Evolutionary conservation across 2,113 vertebrate genomes (phyloP), one percentile per base, ranked within the genome.

Genomic region (Chiloscyllium plagiosum): DNA sequence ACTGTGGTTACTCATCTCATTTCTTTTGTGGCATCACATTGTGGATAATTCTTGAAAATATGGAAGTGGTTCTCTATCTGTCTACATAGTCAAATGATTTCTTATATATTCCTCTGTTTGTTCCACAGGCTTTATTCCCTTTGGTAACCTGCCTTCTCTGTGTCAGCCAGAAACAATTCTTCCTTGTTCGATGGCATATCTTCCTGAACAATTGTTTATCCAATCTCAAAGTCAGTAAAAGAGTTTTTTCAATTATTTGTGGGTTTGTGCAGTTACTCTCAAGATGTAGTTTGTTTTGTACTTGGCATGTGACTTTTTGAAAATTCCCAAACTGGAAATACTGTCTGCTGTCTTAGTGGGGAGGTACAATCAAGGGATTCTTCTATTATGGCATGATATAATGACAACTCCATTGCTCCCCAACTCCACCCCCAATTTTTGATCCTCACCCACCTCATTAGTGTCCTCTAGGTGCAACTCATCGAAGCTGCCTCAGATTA

Each of bases 141-240:
- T 97, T 99, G 98, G 99, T 99, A 96, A 99, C 99, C 0, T 99
- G 99, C 96, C 98, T 99, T 96, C 98, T 99, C 96, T 99, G 99
- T 96, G 99, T 99, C 97, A 99, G 99, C 97, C 99, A 99, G 97
- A 99, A 99, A 97, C 99, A 99, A 96, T 98, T 99, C 97, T 99
- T 99, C 96, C 97, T 99, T 96, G 99, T 98, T 97, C 98, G 99
- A 97, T 99, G 99, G 99, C 99, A 99, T 97, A 96, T 99, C 97
- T 99, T 99, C 97, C 99, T 99, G 97, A 99, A 99, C 98, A 99
- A 99, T 98, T 99, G 99, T 97, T 97, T 99, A 87, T 99, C 99
- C 96, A 99, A 99, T 97, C 99, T 99, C 95, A 99, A 99, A 98
- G 99, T 99, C 96, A 97, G 98, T 98, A 96, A 56, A 86, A 86